Percentiles rank a stretch among this genome's conserved stretches.
phyloP scores from a whole-genome alignment of 2,113 vertebrate genomes.

The Erpornis zantholeuca region DNA sequence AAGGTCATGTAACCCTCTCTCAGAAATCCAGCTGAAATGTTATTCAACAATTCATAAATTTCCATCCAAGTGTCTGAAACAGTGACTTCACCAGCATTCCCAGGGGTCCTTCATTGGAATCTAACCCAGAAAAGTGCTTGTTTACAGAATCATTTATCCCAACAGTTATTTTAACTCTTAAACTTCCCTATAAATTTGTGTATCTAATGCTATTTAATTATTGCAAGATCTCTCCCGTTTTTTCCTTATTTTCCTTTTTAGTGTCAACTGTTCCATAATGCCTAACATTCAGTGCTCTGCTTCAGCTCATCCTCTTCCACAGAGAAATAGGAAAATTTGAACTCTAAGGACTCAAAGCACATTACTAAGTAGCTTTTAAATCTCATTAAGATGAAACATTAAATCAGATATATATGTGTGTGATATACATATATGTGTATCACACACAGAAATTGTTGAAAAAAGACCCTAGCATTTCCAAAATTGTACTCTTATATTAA shows the following conservation, averaged over 20 bases:
- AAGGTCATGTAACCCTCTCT: not conserved
- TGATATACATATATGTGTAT: not conserved
- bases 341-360: not conserved
- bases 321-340: not conserved
- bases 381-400: not conserved
- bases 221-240: not conserved
- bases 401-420: not conserved
- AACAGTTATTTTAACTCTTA: not conserved
- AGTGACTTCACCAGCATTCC: not conserved
- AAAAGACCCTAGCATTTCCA: not conserved
- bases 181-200: not conserved
- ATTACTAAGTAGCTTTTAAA: not conserved
- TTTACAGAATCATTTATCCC: not conserved
- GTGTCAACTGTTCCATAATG: not conserved
- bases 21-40: not conserved
- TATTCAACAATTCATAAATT: not conserved
- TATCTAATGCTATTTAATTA: not conserved
- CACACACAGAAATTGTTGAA: not conserved
- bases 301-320: not conserved
- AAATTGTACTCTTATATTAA: not conserved
- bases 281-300: not conserved
- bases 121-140: not conserved
- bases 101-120: not conserved
- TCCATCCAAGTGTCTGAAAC: not conserved
- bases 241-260: not conserved